phyloP scores from a whole-genome alignment of 2,797 vertebrate genomes.

The Odontamblyopus lacepedii region DNA sequence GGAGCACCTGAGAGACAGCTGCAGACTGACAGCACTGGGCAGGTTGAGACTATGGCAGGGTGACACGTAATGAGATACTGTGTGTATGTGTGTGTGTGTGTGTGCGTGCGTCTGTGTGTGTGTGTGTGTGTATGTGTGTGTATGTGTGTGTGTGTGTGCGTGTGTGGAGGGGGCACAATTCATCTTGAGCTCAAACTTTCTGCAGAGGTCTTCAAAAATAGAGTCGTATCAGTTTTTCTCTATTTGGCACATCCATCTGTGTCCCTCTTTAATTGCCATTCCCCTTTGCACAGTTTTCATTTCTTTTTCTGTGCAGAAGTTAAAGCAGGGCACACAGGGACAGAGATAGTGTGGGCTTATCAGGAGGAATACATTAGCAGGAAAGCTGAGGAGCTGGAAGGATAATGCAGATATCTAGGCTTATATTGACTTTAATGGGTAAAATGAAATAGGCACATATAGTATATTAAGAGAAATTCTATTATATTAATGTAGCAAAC shows the following conservation, averaged over 20 bases:
- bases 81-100: slow-evolving; percentile 23
- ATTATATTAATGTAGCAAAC: not conserved
- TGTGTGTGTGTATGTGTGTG: slow-evolving; percentile 6
- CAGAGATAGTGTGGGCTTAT: slow-evolving; percentile 20
- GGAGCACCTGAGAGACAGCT: slow-evolving; percentile 55
- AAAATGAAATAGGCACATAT: not conserved
- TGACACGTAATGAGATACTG: slow-evolving; percentile 53
- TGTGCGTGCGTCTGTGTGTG: slow-evolving; percentile 8
- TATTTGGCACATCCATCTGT: slow-evolving; percentile 36
- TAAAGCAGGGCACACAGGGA: slow-evolving; percentile 10
- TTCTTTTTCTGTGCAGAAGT: slow-evolving; percentile 21
- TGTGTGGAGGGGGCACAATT: slow-evolving; percentile 30
- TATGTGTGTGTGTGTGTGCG: slow-evolving; percentile 20
- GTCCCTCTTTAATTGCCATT: slow-evolving; percentile 37
- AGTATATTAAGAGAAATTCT: not conserved
- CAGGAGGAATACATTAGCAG: not conserved
- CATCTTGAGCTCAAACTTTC: slow-evolving; percentile 50
- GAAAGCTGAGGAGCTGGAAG: slow-evolving; percentile 1
- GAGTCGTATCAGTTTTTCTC: slow-evolving; percentile 26
- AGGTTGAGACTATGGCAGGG: slow-evolving; percentile 60
- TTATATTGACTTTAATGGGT: slow-evolving; percentile 2
- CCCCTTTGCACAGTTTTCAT: slow-evolving; percentile 8
- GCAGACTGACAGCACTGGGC: slow-evolving; percentile 66
- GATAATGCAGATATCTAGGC: slow-evolving; percentile 10
- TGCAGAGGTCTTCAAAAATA: slow-evolving; percentile 51